Evolutionary conservation across 2,113 vertebrate species (phyloP), one percentile per base, ranked within the genome.

Genomic region (Butorides virescens): DNA sequence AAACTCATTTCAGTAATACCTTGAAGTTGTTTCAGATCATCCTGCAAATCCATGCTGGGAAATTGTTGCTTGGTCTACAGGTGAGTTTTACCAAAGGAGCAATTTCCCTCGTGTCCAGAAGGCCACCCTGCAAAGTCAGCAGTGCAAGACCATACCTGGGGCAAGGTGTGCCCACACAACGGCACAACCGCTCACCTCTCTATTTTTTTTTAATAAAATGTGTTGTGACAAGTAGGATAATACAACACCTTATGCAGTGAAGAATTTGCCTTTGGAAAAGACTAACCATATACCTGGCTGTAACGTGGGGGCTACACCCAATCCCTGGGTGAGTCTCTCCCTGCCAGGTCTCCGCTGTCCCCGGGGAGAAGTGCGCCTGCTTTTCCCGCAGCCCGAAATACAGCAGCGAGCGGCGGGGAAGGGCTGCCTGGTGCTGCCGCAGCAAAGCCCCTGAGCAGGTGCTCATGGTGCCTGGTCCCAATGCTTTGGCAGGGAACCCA

Each of bases 81-180:
- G n/a, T 25, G 44, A 30, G 30, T 36, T 39, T 15, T 25, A 9
- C 30, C 16, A 13, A 46, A 55, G 52, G 9, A 37, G 23, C 16
- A 7, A 12, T 34, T 50, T 65, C 26, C 23, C 46, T 46, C 4
- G 1, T 19, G 25, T 21, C 29, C 7, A 13, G 30, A 16, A 72
- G n/a, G 22, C 21, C 7, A 5, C 23, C 23, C 61, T 2, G 25
- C 53, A 3, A 20, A 5, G 47, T 49, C 4, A 7, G 26, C 5
- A 5, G 32, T 13, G 46, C 13, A 5, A 34, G 5, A 2, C 8
- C 7, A 3, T 29, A 10, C 29, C 68, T 47, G 1, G 8, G 29
- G 8, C 1, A 10, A 52, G 52, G 13, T 21, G 15, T 15, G 44
- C 68, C 18, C 10, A 1, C 44, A 58, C 42, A 27, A 10, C 3